These are phyloP conservation scores for Tupaia tana DNA, from an alignment of 2,113 vertebrate species.

Conservation along the genomic window DNA sequence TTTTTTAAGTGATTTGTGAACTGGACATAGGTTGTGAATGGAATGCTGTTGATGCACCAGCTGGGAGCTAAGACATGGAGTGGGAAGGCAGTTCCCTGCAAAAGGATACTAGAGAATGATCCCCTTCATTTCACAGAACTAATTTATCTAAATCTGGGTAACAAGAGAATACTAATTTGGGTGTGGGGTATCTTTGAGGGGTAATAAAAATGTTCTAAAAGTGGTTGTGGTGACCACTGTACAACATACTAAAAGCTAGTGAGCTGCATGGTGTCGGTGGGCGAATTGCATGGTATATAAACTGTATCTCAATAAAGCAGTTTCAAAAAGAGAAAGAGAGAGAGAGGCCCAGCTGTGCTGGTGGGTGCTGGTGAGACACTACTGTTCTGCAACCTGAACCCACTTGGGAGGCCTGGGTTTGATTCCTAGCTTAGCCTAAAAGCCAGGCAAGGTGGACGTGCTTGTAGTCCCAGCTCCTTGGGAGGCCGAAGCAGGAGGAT, in stretches of 20 bases:
- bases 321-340: not conserved
- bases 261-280: not conserved
- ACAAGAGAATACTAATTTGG: not conserved
- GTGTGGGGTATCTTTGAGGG: not conserved
- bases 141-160: not conserved
- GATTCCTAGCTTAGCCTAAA: too few relatives aligned
- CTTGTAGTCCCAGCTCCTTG: too few relatives aligned
- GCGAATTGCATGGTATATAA: not conserved
- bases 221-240: not conserved
- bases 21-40: not conserved
- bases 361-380: too few relatives aligned
- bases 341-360: too few relatives aligned
- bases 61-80: not conserved
- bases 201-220: conserved; percentile 42
- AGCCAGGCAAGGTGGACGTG: too few relatives aligned
- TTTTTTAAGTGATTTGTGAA: too few relatives aligned
- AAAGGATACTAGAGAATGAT: not conserved
- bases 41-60: not conserved
- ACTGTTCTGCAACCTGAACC: too few relatives aligned
- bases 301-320: not conserved
- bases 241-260: not conserved
- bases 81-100: not conserved
- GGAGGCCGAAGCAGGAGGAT: too few relatives aligned
- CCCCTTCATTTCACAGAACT: not conserved
- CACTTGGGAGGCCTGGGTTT: too few relatives aligned